Percentiles rank a stretch among this genome's conserved stretches.
Evolutionary conservation across 2,888 invertebrate species (phyloP).

Genomic region (Plusia festucae): DNA sequence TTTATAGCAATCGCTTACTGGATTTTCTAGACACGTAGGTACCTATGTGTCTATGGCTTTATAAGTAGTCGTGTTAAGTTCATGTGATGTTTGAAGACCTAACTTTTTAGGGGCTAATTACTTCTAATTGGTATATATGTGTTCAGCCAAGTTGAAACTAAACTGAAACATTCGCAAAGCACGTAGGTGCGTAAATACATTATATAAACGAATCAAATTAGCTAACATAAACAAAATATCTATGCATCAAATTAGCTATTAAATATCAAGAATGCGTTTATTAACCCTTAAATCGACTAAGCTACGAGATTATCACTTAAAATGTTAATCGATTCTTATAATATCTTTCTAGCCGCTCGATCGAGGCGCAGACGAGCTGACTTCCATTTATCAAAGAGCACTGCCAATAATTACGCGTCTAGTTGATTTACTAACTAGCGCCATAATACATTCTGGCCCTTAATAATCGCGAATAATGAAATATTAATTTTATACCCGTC

Average conservation of each 20-base stretch:
- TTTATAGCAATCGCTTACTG: too few species aligned
- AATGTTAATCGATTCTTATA: slow-evolving; percentile 45
- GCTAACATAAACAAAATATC: slow-evolving; percentile 10
- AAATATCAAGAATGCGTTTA: slow-evolving; percentile 22
- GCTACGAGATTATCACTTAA: slow-evolving; percentile 17
- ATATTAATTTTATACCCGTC: slow-evolving; percentile 53
- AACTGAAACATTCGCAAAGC: not conserved
- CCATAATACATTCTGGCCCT: slow-evolving; percentile 52
- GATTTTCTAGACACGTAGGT: too few species aligned
- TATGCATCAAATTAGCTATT: too few species aligned
- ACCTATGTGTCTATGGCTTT: too few species aligned
- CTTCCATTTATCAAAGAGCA: slow-evolving; percentile 51
- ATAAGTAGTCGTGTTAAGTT: too few species aligned
- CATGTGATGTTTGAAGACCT: too few species aligned
- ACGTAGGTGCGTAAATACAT: not conserved
- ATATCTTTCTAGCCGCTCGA: slow-evolving; percentile 21
- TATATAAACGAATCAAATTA: not conserved
- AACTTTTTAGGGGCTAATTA: too few species aligned
- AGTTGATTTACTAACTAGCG: slow-evolving; percentile 65
- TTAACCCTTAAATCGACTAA: slow-evolving; percentile 36
- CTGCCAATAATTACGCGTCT: slow-evolving; percentile 60
- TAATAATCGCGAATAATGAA: slow-evolving; percentile 60
- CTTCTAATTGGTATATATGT: too few species aligned
- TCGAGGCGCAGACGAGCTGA: slow-evolving; percentile 32
- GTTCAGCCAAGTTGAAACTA: too few species aligned